Conservation (phyloP, 2,888 invertebrate genomes). For the Himalopsyche kuldschensis region DNA sequence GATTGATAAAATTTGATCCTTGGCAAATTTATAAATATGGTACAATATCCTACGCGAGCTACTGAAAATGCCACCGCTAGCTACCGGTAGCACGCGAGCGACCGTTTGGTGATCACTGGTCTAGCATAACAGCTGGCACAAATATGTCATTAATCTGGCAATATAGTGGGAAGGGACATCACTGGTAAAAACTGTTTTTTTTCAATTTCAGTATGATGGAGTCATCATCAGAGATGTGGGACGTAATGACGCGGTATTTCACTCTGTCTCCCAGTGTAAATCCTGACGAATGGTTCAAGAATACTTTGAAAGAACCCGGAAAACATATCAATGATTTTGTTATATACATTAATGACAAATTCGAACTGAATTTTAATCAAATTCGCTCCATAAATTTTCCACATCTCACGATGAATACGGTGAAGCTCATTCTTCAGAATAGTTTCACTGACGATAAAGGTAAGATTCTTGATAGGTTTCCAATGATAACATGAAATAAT, state of each 20-base stretch:
- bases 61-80: background rate
- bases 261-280: conserved; percentile 23
- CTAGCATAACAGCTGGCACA: too few relatives aligned
- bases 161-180: too few relatives aligned
- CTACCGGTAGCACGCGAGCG: too few relatives aligned
- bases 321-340: background rate
- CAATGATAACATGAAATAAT: background rate
- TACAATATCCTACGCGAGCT: background rate
- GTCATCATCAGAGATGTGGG: conserved; percentile 30
- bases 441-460: conserved; percentile 33
- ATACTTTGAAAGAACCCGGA: background rate
- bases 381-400: conserved; percentile 20
- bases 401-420: conserved; percentile 23
- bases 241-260: conserved; percentile 19
- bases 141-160: background rate
- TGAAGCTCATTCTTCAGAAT: conserved; percentile 23
- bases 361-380: background rate
- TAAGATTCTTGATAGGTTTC: conserved; percentile 40
- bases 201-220: conserved; percentile 27
- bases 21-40: background rate
- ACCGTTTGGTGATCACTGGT: too few relatives aligned
- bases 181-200: background rate
- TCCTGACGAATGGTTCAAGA: conserved; percentile 22
- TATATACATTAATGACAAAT: too few relatives aligned
- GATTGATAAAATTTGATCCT: too few relatives aligned